Conservation (phyloP, 2,888 invertebrate species). For the Tricholauxania praeusta region DNA sequence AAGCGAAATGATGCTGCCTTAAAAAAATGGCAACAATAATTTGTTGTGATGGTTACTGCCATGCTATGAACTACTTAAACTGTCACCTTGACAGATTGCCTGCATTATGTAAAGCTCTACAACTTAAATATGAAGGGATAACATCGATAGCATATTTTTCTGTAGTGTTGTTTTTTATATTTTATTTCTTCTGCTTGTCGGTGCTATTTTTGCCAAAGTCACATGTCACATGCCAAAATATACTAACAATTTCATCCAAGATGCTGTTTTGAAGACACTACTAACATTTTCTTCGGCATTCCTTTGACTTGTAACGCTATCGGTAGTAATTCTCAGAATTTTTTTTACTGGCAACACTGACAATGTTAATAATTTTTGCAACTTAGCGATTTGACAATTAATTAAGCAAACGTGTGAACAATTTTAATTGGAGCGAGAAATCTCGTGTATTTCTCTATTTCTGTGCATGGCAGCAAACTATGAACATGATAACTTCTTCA, state of each 20-base stretch:
- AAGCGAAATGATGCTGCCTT: conserved; percentile 28
- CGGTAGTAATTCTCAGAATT: conserved; percentile 54
- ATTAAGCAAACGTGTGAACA: conserved; percentile 68
- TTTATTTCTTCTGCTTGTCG: conserved; percentile 34
- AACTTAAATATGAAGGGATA: neutral
- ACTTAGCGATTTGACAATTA: conserved; percentile 65
- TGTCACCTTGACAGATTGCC: conserved; percentile 65
- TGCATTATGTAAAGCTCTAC: conserved; percentile 37
- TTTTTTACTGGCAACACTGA: conserved; percentile 21
- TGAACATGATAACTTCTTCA: conserved; percentile 3
- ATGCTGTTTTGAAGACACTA: conserved; percentile 45
- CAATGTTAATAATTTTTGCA: conserved; percentile 36
- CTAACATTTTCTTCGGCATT: conserved; percentile 53
- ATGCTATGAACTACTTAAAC: conserved; percentile 58
- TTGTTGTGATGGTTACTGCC: conserved; percentile 39
- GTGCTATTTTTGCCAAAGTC: conserved; percentile 54
- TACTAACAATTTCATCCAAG: neutral
- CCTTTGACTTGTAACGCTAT: conserved; percentile 31
- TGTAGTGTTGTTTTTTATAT: conserved; percentile 24
- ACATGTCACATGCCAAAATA: conserved; percentile 46
- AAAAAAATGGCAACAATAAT: conserved; percentile 26
- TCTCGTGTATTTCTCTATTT: conserved; percentile 43
- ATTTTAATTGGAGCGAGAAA: conserved; percentile 62
- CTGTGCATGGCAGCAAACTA: neutral
- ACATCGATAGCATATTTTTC: conserved; percentile 12